Evolutionary conservation across 1,140 invertebrate species (phyloP), one percentile per base, ranked within the genome.

Genomic region (Zaprionus vittiger): DNA sequence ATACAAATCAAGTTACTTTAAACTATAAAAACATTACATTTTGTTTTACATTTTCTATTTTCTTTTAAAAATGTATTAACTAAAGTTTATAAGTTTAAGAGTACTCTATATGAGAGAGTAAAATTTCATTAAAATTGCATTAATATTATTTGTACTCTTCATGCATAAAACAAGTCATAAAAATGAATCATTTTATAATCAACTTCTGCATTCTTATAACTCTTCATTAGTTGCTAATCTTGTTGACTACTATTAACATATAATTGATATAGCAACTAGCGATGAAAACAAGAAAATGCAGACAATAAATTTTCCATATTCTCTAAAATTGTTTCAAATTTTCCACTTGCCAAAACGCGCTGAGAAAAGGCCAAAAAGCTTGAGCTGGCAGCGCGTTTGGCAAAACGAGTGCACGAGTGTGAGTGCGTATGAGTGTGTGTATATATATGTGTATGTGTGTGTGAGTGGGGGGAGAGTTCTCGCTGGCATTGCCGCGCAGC

Each of bases 401-500:
- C 20, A 5, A 24, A 38, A 57, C 54, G 4, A 9, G 9, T 17
- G 9, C 31, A 31, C 2, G 31, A 31, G 28, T 9, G 11, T 41
- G 7, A n/a, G 9, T 20, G 12, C 28, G 5, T 34, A 31, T 11
- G 28, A 47, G 12, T 47, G n/a, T 7, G 44, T 73, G 12, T 14
- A 1, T 20, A 1, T 55, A 17, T 54, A 1, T 22, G 24, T 41
- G 14, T 24, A n/a, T 12, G 14, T 17, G 37, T 49, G 26, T 49
- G 26, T 49, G 6, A 24, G 34, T 24, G 57, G 12, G 34, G 22
- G 6, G 37, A 22, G 49, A 12, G 15, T 41, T 37, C 57, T 74
- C 56, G 54, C 26, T 49, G 66, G 54, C 61, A 74, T 74, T 74
- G 44, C 49, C 66, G 56, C 41, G 72, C 57, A 72, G 57, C 75